Evolutionary conservation across 2,113 vertebrate species (phyloP), one percentile per base, ranked within the genome.

Genomic region (Recurvirostra avosetta): DNA sequence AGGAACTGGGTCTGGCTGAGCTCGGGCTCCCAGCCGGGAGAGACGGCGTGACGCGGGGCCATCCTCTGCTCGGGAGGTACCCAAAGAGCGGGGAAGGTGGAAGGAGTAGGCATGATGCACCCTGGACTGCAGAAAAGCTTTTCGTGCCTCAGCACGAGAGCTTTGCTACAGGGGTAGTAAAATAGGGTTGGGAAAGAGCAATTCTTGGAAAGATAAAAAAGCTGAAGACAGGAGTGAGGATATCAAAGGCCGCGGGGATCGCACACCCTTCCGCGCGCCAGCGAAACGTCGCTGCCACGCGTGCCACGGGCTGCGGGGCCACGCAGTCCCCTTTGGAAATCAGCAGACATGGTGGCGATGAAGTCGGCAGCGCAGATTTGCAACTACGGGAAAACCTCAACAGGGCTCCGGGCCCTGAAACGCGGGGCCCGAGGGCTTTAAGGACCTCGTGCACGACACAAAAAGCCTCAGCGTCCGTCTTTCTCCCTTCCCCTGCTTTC

Each of bases 61-160:
- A 62, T 56, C 26, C 2, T 36, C 53, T 55, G 40, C 85, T 89
- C 2, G 0, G 36, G 74, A 70, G 81, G 81, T 12, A n/a, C 55
- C 26, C 67, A 65, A 53, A 61, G 62, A 15, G 30, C 23, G 2
- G 8, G 71, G 55, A 30, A 55, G 59, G 75, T 70, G 72, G 45
- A 86, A 92, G 50, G 40, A 83, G 62, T 29, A 61, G 56, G 52
- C 82, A 61, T 41, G 36, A 77, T 62, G 86, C 86, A 80, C 55
- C 71, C 71, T 10, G 53, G 82, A 36, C 86, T 90, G 92, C 88
- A 94, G 86, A 95, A 83, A 65, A 80, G 58, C 83, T 94, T 88
- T 77, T 88, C 92, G 92, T 86, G 88, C 88, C 86, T 83, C 32
- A 11, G 67, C 66, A 83, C 86, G 75, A 92, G 93, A 96, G 91